Evolutionary conservation across 2,888 invertebrate species (phyloP).

Genomic region (Watsonalla cultraria): DNA sequence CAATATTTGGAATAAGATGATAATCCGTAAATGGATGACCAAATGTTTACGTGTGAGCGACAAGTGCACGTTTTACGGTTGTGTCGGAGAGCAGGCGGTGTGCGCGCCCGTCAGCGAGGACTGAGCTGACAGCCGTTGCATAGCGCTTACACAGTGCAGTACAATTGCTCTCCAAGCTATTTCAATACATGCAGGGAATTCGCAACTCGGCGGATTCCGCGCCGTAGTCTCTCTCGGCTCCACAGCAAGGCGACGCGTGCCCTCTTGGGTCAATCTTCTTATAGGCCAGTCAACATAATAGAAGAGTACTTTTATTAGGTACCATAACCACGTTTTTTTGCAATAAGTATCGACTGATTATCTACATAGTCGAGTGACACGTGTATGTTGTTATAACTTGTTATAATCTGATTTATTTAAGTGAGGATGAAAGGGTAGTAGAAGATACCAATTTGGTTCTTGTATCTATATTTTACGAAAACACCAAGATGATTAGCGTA

Average conservation of each 20-base stretch:
- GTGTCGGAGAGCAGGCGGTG: slow-evolving; percentile 48
- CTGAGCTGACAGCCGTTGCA: slow-evolving; percentile 50
- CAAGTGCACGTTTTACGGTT: slow-evolving; percentile 39
- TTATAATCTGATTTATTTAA: too few species aligned
- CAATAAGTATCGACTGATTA: background rate
- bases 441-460: too few species aligned
- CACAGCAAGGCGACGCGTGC: slow-evolving; percentile 25
- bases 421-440: too few species aligned
- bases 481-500: too few species aligned
- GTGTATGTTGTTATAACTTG: too few species aligned
- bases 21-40: slow-evolving; percentile 33
- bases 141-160: slow-evolving; percentile 20
- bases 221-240: slow-evolving; percentile 27
- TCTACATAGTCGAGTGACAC: too few species aligned
- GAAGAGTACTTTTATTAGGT: too few species aligned
- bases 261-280: slow-evolving; percentile 39
- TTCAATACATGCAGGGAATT: slow-evolving; percentile 69
- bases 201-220: slow-evolving; percentile 61
- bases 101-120: slow-evolving; percentile 48
- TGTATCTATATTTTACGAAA: too few species aligned
- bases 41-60: slow-evolving; percentile 47
- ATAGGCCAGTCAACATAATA: slow-evolving; percentile 10
- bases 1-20: slow-evolving; percentile 24
- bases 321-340: slow-evolving; percentile 2
- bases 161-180: slow-evolving; percentile 64